Base-by-base conservation (phyloP, 2,113 vertebrate species). In the Formicarius rufipectus region DNA sequence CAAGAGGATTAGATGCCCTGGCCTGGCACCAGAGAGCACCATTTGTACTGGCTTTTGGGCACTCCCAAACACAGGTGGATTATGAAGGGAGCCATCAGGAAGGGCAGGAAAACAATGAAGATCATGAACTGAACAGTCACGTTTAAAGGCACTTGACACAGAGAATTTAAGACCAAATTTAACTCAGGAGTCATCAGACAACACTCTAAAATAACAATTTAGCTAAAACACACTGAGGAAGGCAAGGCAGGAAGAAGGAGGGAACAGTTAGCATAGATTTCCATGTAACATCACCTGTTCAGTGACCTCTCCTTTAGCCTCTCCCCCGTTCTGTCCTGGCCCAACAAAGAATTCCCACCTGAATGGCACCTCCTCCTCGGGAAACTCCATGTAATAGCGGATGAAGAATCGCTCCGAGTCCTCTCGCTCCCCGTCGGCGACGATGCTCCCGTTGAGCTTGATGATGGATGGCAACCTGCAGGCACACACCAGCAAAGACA, bases 371-470 rank as follows among this genome's bases (percentile, higher is more conserved):
- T 99, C 98, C 79, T 98, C 98, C 63, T 99, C 98, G 0, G 99
- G 98, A 58, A 97, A 97, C 89, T 99, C 98, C 95, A 99, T 98
- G 94, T 99, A 98, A 53, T 99, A 99, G 27, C 99, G 98, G 92
- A 99, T 99, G 97, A 99, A 99, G 97, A 99, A 99, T 23, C 99
- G 98, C 96, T 99, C 99, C 0, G 99, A 99, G 76, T 99, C 99
- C 95, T 99, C 99, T 27, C 99, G 98, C 86, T 99, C 99, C 6
- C 98, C 98, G 2, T 98, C 97, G 0, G 98, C 98, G 89, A 99
- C 98, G 16, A 98, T 98, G 62, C 99, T 98, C 44, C 99, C 99
- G 2, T 99, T 99, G 90, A 99, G 96, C 94, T 99, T 97, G 66
- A 97, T 81, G 40, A 99, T 98, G 4, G 98, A 98, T 7, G 99